Base-by-base conservation (phyloP, 2,888 invertebrate species). In the Prosopocoilus inquinatus region DNA sequence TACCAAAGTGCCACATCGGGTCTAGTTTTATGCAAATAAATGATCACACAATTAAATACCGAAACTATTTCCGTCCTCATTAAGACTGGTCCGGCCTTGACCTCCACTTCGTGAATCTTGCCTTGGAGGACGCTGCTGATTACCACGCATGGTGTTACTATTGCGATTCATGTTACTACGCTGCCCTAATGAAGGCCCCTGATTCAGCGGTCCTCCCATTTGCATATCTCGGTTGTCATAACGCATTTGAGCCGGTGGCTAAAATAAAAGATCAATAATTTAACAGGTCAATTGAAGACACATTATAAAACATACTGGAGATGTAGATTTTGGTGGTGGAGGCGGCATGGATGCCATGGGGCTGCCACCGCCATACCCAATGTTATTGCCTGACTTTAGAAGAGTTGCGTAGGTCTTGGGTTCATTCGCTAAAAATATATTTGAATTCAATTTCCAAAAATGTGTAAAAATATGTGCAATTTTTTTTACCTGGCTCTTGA, bases 391-490 rank as follows among this genome's bases (percentile, higher is more conserved):
- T 11, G 85, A 83, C 80, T 91, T 93, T 68, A 94, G 84, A 67
- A 91, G 83, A 77, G 90, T 92, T 12, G 94, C 93, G 77, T 91
- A 94, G 9, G 94, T 93, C 79, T 92, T 93, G 12, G 91, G 91
- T 76, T 90, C 90, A 69, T 81, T 83, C 38, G 60, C 64, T 62
- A 47, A 28, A 64, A 55, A 15, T 28, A 5, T 28, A 28, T 28
- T 28, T 28, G 1, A 28, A n/a, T n/a, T 28, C 4, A 28, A 28
- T 28, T 28, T 28, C 20, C 4, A 20, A 20, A 20, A 38, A 12
- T 38, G 4, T 1, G n/a, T n/a, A n/a, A n/a, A n/a, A n/a, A 38
- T 38, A 5, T 38, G 13, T 5, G 5, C 7, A 39, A 46, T 45
- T 28, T n/a, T 38, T 39, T 39, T 34, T 53, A 50, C 57, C 53